A percentile compares a stretch with the other conserved stretches of the same genome.
Conservation (phyloP, 2,113 vertebrate species). For the Blennius ocellaris region DNA sequence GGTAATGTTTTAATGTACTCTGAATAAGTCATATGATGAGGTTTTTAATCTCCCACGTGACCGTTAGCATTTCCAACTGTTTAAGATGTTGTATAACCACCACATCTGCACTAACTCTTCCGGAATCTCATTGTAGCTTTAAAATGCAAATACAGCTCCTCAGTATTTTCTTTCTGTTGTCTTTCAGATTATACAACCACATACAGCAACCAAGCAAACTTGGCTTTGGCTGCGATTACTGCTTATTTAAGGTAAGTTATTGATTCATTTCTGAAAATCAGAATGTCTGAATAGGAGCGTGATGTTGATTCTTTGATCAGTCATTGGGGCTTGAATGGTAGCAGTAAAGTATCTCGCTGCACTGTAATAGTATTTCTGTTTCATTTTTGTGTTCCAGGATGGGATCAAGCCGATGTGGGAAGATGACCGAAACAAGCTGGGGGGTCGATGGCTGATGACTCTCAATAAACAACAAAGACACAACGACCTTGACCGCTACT, state of each 20-base stretch:
- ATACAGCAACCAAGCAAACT: conserved; percentile 89
- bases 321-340: neutral
- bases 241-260: conserved; percentile 86
- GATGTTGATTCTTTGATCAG: neutral
- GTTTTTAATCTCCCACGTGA: no score
- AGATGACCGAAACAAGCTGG: conserved; percentile 86
- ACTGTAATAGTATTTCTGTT: neutral
- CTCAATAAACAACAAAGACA: conserved; percentile 87
- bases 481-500: conserved; percentile 86
- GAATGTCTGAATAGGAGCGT: neutral
- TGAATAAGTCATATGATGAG: no score
- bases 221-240: conserved; percentile 85
- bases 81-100: no score
- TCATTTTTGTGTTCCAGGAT: conserved; percentile 69
- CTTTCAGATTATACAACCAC: conserved; percentile 86
- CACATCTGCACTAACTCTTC: no score
- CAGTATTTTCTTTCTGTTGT: no score
- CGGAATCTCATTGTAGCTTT: no score
- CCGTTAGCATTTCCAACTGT: no score
- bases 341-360: neutral
- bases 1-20: no score
- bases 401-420: conserved; percentile 89
- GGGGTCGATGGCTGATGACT: conserved; percentile 87
- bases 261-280: neutral
- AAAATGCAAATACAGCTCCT: no score